Percentiles rank a stretch among this genome's conserved stretches.
These are phyloP conservation scores for Pantala flavescens DNA, from an alignment of 1,140 invertebrate species.

Conservation along the genomic window DNA sequence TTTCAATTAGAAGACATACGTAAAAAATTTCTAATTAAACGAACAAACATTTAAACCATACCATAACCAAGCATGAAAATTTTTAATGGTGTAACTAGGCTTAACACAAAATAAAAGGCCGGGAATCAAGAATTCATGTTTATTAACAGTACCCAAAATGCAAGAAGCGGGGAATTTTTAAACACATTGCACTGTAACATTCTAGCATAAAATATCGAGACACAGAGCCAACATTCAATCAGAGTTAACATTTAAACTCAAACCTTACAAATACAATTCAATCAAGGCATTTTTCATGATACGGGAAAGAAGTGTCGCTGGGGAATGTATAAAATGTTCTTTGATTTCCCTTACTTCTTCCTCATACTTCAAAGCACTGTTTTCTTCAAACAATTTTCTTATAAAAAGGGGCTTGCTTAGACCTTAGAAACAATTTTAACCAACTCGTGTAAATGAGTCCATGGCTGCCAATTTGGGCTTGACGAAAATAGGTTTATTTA, in stretches of 20 bases:
- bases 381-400: slow-evolving; percentile 8
- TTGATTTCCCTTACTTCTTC: background rate
- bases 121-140: background rate
- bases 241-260: background rate
- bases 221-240: background rate
- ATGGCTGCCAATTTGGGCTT: background rate
- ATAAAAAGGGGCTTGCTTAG: background rate
- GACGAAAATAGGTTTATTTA: slow-evolving; percentile 26
- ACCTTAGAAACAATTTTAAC: background rate
- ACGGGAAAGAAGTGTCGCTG: background rate
- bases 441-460: background rate
- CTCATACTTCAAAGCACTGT: background rate
- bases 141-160: slow-evolving; percentile 2
- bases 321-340: slow-evolving; percentile 3
- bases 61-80: too few relatives aligned
- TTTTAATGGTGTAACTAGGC: too few relatives aligned
- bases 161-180: background rate
- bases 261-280: background rate
- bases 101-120: background rate
- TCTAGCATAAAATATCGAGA: background rate
- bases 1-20: too few relatives aligned
- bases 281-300: background rate
- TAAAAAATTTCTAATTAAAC: too few relatives aligned
- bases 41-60: too few relatives aligned
- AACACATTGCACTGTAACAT: background rate